A percentile compares a stretch with the other conserved stretches of the same genome.
These are phyloP conservation scores for Papilio demoleus DNA, from an alignment of 2,888 invertebrate genomes.

Conservation along the genomic window DNA sequence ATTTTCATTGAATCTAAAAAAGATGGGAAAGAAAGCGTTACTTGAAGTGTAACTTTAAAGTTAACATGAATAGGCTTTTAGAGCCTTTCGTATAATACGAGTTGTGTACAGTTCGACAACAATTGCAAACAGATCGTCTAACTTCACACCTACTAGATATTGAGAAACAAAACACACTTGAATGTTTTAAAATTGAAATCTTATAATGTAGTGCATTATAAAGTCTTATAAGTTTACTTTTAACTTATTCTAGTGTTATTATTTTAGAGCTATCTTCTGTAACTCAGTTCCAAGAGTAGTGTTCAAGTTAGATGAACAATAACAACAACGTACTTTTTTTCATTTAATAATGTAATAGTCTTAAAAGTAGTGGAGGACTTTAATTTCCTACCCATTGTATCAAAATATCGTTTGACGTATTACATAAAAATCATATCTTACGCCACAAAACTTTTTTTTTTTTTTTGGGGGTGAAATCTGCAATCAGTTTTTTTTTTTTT, in stretches of 20 bases:
- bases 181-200: not conserved
- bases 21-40: not conserved
- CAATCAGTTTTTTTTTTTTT: no score
- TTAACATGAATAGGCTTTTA: constrained; percentile 20
- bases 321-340: no score
- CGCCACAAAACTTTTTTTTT: no score
- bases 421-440: no score
- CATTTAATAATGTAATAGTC: no score
- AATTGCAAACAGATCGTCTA: constrained; percentile 3
- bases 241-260: not conserved
- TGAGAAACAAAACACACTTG: not conserved
- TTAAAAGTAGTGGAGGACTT: no score
- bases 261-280: no score
- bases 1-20: not conserved
- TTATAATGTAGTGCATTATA: not conserved
- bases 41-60: constrained; percentile 6
- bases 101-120: not conserved
- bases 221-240: not conserved
- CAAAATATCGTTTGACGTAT: no score
- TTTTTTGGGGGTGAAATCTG: no score
- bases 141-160: constrained; percentile 1
- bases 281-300: no score
- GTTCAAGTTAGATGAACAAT: no score
- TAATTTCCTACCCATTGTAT: no score
- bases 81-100: not conserved